Percentiles rank a stretch among this genome's conserved stretches.
phyloP scores from a whole-genome alignment of 1,140 invertebrate species.

The Ctenoplectra terminalis region DNA sequence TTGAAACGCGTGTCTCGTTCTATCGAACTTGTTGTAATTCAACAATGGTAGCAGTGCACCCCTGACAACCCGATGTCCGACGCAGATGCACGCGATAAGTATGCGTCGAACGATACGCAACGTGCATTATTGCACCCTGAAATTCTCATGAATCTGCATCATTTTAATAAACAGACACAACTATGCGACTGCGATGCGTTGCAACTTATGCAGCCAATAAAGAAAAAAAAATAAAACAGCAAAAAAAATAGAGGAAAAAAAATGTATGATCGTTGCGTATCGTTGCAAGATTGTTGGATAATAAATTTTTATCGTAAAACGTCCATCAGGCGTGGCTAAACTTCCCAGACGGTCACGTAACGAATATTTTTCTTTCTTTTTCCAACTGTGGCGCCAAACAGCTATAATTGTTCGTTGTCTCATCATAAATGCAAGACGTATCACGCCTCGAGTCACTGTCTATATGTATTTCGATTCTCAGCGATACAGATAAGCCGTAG shows the following conservation, averaged over 20 bases:
- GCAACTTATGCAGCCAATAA: background rate
- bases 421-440: constrained; percentile 50
- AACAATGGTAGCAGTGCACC: constrained; percentile 16
- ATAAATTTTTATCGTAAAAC: background rate
- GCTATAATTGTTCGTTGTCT: constrained; percentile 28
- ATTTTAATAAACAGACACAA: background rate
- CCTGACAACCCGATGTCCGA: constrained; percentile 18
- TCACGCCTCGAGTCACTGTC: background rate
- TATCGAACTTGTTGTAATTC: constrained; percentile 64
- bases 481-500: background rate
- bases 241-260: background rate
- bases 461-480: constrained; percentile 8
- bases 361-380: constrained; percentile 6
- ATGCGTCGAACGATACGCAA: constrained; percentile 12
- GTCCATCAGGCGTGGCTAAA: background rate
- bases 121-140: background rate
- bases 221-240: background rate
- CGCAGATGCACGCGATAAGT: background rate
- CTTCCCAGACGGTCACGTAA: constrained; percentile 18
- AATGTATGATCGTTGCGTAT: background rate
- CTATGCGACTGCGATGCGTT: too few species aligned
- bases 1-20: constrained; percentile 48
- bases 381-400: constrained; percentile 43
- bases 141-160: background rate
- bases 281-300: background rate